These are phyloP conservation scores for Lucinisca nassula DNA, from an alignment of 2,888 invertebrate species.

Conservation along the genomic window DNA sequence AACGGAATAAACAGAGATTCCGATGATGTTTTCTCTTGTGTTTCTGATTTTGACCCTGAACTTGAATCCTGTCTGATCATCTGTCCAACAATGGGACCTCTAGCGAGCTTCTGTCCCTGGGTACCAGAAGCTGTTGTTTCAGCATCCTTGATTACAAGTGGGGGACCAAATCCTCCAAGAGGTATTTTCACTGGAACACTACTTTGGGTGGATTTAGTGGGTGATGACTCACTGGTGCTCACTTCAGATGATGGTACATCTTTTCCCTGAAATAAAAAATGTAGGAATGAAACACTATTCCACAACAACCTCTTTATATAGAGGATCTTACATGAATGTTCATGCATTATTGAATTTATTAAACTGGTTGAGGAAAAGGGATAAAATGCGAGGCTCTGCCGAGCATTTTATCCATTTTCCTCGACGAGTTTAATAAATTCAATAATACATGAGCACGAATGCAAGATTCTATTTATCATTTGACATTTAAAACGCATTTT, in stretches of 20 bases:
- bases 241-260: neutral
- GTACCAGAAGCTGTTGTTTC: neutral
- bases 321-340: too few relatives aligned
- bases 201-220: neutral
- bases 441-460: too few relatives aligned
- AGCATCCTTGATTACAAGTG: conserved; percentile 33
- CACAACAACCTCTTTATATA: too few relatives aligned
- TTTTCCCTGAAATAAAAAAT: too few relatives aligned
- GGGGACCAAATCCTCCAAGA: conserved; percentile 68
- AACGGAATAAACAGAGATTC: conserved; percentile 73
- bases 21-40: conserved; percentile 34
- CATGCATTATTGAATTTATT: too few relatives aligned
- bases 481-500: too few relatives aligned
- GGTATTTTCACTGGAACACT: conserved; percentile 57
- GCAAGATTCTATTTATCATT: too few relatives aligned
- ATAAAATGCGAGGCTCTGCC: too few relatives aligned
- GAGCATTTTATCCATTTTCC: too few relatives aligned
- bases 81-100: conserved; percentile 82
- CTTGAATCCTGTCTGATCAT: conserved; percentile 72
- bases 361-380: too few relatives aligned
- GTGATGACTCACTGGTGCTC: neutral
- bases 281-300: too few relatives aligned
- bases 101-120: conserved; percentile 17
- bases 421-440: too few relatives aligned
- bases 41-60: conserved; percentile 22